These are phyloP conservation scores for Mesitornis unicolor DNA, from an alignment of 2,113 vertebrate genomes.

Conservation along the genomic window DNA sequence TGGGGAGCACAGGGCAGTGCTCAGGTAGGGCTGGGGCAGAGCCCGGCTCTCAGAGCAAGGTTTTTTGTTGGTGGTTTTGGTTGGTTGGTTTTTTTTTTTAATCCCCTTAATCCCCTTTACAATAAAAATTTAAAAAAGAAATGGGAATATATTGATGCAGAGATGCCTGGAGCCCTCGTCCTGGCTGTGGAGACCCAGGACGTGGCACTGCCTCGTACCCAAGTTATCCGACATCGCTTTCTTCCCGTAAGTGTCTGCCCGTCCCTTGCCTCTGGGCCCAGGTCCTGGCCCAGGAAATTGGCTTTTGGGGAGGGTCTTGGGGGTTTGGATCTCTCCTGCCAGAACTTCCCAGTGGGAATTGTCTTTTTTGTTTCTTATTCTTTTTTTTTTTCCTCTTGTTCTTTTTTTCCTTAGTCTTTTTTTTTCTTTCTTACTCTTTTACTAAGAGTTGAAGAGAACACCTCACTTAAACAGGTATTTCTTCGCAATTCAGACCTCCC, in stretches of 20 bases:
- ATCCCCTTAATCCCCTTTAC: not conserved
- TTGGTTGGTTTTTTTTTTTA: not conserved
- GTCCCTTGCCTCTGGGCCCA: no score
- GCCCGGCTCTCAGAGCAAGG: not conserved
- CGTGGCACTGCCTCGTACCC: not conserved
- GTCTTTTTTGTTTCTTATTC: not conserved
- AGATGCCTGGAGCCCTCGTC: not conserved
- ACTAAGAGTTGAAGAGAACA: conserved; percentile 46
- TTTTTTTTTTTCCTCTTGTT: no score
- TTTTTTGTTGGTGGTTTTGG: not conserved
- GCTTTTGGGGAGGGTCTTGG: not conserved
- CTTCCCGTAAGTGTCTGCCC: not conserved
- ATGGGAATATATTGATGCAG: not conserved
- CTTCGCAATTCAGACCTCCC: conserved; percentile 53
- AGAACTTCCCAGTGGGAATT: conserved; percentile 18
- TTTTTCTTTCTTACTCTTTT: not conserved
- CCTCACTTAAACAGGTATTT: conserved; percentile 16
- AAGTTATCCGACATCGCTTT: not conserved
- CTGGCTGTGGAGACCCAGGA: not conserved
- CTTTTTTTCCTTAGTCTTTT: no score
- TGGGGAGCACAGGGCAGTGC: not conserved
- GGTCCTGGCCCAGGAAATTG: no score
- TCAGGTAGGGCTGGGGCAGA: conserved; percentile 16
- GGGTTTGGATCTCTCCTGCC: not conserved
- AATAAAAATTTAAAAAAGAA: not conserved